phyloP scores from a whole-genome alignment of 37 sponge, comb jelly and placozoan genomes.

The Axinella damicornis region DNA sequence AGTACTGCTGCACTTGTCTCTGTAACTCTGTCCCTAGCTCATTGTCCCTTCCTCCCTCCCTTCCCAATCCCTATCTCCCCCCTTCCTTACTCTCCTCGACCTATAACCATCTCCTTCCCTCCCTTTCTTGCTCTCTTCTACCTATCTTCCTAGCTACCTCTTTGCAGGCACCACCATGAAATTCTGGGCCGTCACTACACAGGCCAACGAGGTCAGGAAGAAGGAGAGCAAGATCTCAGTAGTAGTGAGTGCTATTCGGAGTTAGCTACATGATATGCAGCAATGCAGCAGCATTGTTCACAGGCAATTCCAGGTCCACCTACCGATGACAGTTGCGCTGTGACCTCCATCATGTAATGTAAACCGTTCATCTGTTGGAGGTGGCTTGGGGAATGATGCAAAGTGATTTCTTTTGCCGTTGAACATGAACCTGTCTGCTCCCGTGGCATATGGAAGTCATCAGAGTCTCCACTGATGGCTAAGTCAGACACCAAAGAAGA shows the following conservation, averaged over 20 bases:
- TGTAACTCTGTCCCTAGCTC: background rate
- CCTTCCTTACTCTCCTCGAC: too few species aligned
- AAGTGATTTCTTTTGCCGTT: too few species aligned
- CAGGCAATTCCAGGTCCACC: too few species aligned
- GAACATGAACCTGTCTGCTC: background rate
- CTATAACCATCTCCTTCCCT: too few species aligned
- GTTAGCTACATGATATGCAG: background rate
- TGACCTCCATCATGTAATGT: too few species aligned
- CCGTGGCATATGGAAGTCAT: background rate
- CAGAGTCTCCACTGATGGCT: background rate
- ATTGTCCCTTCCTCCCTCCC: background rate
- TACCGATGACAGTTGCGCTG: too few species aligned
- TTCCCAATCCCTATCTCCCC: too few species aligned
- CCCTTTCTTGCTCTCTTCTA: background rate
- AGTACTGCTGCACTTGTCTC: conserved; percentile 33
- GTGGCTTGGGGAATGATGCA: too few species aligned
- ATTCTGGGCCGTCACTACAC: background rate
- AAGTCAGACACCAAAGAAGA: background rate
- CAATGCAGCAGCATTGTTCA: too few species aligned
- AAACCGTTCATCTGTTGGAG: too few species aligned
- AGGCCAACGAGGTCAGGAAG: background rate
- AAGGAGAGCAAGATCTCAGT: background rate
- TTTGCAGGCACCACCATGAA: conserved; percentile 57
- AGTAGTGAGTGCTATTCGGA: background rate
- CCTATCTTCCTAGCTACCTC: conserved; percentile 15